These are phyloP conservation scores for Schizopygopsis pylzovi DNA, from an alignment of 2,797 vertebrate genomes.

Conservation along the genomic window DNA sequence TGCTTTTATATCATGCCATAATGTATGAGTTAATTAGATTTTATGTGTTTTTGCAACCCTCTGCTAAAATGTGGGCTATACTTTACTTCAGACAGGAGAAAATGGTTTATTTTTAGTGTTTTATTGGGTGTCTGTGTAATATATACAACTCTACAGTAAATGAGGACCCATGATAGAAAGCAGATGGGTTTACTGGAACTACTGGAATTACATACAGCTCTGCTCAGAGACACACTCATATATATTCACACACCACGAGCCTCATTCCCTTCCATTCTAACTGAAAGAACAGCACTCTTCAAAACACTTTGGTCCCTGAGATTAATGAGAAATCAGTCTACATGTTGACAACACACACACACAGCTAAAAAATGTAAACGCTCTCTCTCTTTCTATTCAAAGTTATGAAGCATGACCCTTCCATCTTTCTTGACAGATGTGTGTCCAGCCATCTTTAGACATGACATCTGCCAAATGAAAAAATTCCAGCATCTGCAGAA, in stretches of 20 bases:
- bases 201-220: slow-evolving; percentile 7
- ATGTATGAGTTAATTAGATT: background rate
- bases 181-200: slow-evolving; percentile 7
- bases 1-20: background rate
- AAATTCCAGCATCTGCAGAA: slow-evolving; percentile 9
- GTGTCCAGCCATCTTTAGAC: slow-evolving; percentile 20
- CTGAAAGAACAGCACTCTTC: background rate
- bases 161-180: background rate
- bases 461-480: slow-evolving; percentile 19
- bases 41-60: background rate
- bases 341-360: background rate
- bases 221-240: background rate
- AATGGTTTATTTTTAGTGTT: slow-evolving; percentile 27
- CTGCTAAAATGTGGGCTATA: background rate
- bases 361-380: background rate
- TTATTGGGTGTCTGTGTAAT: slow-evolving; percentile 40
- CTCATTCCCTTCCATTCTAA: background rate
- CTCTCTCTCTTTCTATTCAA: background rate
- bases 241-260: background rate
- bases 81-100: background rate
- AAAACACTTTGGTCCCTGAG: background rate
- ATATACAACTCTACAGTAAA: slow-evolving; percentile 26
- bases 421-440: background rate
- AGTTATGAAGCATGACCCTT: background rate
- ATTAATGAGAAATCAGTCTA: background rate